Evolutionary conservation across 2,113 vertebrate species (phyloP).

Genomic region (Callaeas wilsoni): DNA sequence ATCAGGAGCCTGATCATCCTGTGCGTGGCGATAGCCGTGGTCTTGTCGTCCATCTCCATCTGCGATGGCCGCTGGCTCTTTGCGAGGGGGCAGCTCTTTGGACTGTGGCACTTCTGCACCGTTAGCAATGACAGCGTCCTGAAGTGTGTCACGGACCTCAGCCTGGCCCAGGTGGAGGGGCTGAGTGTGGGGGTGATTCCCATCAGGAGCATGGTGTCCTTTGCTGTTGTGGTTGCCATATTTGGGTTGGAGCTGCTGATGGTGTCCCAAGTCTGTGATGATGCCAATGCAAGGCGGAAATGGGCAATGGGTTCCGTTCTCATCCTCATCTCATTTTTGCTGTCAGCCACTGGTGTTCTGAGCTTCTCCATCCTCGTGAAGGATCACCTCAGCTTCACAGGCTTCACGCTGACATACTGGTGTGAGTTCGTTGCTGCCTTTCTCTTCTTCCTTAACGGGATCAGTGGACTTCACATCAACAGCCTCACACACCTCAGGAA

Average conservation of each 20-base stretch:
- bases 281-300: slow-evolving; percentile 53
- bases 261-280: slow-evolving; percentile 80
- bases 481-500: slow-evolving; percentile 65
- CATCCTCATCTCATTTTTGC: slow-evolving; percentile 67
- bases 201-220: slow-evolving; percentile 61
- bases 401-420: slow-evolving; percentile 82
- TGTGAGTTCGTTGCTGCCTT: slow-evolving; percentile 75
- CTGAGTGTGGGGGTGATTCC: slow-evolving; percentile 62
- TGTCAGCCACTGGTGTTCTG: slow-evolving; percentile 69
- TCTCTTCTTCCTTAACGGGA: slow-evolving; percentile 81
- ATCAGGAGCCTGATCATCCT: slow-evolving; percentile 77
- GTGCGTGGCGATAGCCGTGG: slow-evolving; percentile 69
- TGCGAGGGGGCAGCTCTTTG: slow-evolving; percentile 57
- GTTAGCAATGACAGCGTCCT: background rate
- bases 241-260: slow-evolving; percentile 84
- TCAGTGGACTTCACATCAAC: slow-evolving; percentile 79
- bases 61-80: slow-evolving; percentile 82
- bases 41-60: slow-evolving; percentile 77
- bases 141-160: slow-evolving; percentile 70
- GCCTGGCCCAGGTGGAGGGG: slow-evolving; percentile 53
- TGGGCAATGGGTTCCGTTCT: slow-evolving; percentile 75
- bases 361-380: slow-evolving; percentile 73
- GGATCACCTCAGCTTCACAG: slow-evolving; percentile 45
- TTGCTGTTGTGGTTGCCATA: slow-evolving; percentile 77
- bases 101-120: slow-evolving; percentile 81